Base-by-base conservation (phyloP, 64 coral and sea anemone genomes). In the Montipora capricornis region DNA sequence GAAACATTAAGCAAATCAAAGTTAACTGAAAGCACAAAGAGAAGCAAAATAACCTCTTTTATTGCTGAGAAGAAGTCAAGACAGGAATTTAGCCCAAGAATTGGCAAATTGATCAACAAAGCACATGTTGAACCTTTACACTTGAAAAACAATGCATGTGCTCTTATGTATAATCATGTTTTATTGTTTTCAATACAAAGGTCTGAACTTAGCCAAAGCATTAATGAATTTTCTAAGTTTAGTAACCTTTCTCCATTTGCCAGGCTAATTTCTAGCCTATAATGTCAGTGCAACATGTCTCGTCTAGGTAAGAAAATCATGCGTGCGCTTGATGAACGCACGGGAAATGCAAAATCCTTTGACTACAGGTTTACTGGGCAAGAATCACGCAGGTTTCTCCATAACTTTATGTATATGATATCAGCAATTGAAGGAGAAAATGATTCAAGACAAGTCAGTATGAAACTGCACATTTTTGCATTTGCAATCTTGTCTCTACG, bases 331-430 rank as follows among this genome's bases (percentile, higher is more conserved):
- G 93, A 94, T 58, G 87, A 94, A 8, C 24, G 47, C 24, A 94
- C 90, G 44, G 83, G 73, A 55, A 77, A 71, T 57, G 82, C 49
- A 13, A 88, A 91, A 64, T 46, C 9, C 3, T 91, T 95, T 87
- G 81, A 86, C 17, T 95, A 95, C 49, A 68, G 90, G 6, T 92
- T 92, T 20, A 92, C 90, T 19, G 94, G 94, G 22, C 22, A 22
- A 22, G 22, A 22, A 22, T 22, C 22, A 22, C 22, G 22, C 22
- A 22, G 22, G 22, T 22, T 22, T 22, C 22, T 22, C 22, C 22
- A 22, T 22, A 22, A 22, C 22, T 22, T 22, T 22, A 22, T 22
- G 22, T 22, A 22, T 22, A 22, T 22, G 22, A 22, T 22, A 22
- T 22, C 22, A 22, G 22, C 22, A 22, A 22, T 22, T 22, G 22